Conservation (phyloP, 2,797 vertebrate species). For the Hippocampus kuda region DNA sequence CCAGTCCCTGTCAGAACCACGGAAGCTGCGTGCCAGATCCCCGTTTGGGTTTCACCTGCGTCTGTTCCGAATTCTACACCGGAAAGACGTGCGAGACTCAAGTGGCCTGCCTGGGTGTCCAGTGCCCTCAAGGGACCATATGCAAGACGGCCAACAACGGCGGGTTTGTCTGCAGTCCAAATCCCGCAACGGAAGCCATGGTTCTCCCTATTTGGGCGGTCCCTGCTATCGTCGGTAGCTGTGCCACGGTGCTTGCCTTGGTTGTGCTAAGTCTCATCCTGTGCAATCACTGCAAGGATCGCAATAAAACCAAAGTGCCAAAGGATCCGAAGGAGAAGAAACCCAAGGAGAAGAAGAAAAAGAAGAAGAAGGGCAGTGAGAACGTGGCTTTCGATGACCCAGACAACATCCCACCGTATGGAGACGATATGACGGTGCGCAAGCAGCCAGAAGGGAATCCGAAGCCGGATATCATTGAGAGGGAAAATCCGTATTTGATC, state of each 20-base stretch:
- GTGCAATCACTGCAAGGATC: conserved; percentile 85
- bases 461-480: conserved; percentile 93
- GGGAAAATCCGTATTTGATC: conserved; percentile 95
- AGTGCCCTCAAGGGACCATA: conserved; percentile 72
- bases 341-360: conserved; percentile 91
- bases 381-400: conserved; percentile 94
- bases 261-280: conserved; percentile 89
- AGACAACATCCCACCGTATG: conserved; percentile 88
- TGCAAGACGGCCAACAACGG: conserved; percentile 70
- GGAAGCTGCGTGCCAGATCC: conserved; percentile 82
- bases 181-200: conserved; percentile 56
- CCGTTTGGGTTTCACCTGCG: conserved; percentile 73
- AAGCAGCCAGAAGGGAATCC: conserved; percentile 97
- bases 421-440: conserved; percentile 89
- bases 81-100: conserved; percentile 77
- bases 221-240: conserved; percentile 90
- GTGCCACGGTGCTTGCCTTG: conserved; percentile 81
- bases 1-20: conserved; percentile 82
- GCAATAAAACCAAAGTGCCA: conserved; percentile 71
- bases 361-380: conserved; percentile 90
- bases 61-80: conserved; percentile 78
- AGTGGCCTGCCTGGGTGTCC: conserved; percentile 81
- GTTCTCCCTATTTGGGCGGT: conserved; percentile 93
- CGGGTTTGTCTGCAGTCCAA: conserved; percentile 72
- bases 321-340: conserved; percentile 83